Conservation (phyloP, 1,140 invertebrate species). For the Trichomalopsis sarcophagae region DNA sequence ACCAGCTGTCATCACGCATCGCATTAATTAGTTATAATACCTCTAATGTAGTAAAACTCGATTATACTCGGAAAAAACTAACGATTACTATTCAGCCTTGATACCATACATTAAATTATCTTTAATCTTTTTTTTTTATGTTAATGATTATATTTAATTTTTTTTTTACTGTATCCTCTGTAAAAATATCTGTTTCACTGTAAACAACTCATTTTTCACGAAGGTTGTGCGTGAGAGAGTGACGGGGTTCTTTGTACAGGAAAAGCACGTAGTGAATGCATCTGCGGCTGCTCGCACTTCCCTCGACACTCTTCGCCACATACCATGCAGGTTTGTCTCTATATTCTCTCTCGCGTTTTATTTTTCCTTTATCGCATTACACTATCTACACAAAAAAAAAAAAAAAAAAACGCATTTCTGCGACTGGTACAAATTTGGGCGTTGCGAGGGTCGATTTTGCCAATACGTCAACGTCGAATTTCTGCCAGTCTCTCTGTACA, state of each 20-base stretch:
- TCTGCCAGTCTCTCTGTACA: too few relatives aligned
- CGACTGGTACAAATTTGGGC: too few relatives aligned
- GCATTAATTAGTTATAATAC: neutral
- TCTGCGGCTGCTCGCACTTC: slow-evolving; percentile 70
- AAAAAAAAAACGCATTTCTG: neutral
- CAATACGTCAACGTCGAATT: too few relatives aligned
- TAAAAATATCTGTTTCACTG: neutral
- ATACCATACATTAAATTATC: neutral
- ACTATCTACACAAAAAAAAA: neutral
- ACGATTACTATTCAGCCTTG: neutral
- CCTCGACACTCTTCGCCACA: slow-evolving; percentile 73
- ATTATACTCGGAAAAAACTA: neutral
- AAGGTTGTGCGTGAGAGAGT: slow-evolving; percentile 72
- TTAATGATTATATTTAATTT: neutral
- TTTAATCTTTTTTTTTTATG: neutral
- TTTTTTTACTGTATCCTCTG: neutral
- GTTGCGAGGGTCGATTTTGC: too few relatives aligned
- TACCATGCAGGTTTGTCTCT: slow-evolving; percentile 71
- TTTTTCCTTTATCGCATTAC: slow-evolving; percentile 40
- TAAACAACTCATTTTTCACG: slow-evolving; percentile 48
- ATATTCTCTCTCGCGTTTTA: slow-evolving; percentile 54
- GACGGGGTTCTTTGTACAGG: slow-evolving; percentile 74
- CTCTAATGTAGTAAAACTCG: neutral
- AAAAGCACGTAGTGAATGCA: slow-evolving; percentile 71
- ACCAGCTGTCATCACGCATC: neutral